Percentiles rank a stretch among this genome's conserved stretches.
These are phyloP conservation scores for Listronotus bonariensis DNA, from an alignment of 1,140 invertebrate genomes.

Conservation along the genomic window DNA sequence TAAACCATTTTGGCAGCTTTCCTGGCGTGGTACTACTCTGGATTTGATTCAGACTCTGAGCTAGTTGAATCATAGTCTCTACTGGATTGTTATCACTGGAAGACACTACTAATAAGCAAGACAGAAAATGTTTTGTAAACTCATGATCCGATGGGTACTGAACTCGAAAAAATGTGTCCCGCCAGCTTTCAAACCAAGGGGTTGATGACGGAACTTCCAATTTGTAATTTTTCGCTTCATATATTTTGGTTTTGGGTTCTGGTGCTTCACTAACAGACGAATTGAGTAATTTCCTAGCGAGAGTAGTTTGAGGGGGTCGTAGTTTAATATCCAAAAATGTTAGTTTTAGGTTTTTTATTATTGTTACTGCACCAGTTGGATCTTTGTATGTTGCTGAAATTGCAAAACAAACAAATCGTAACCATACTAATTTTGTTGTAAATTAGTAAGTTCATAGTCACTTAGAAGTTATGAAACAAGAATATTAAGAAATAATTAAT, in stretches of 20 bases:
- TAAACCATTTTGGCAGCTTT: conserved; percentile 91
- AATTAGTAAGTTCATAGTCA: too few species aligned
- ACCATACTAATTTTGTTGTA: not conserved
- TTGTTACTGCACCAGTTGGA: conserved; percentile 72
- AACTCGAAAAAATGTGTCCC: conserved; percentile 87
- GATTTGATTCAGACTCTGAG: conserved; percentile 78
- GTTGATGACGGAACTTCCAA: conserved; percentile 74
- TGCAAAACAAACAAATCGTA: conserved; percentile 27
- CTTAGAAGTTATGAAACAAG: too few species aligned
- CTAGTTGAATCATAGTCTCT: conserved; percentile 75
- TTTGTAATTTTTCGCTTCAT: conserved; percentile 59
- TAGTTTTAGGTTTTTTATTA: conserved; percentile 79
- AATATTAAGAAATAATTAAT: too few species aligned
- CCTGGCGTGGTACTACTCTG: conserved; percentile 70
- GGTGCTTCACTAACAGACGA: conserved; percentile 79
- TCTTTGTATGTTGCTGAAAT: conserved; percentile 80
- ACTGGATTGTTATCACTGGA: conserved; percentile 80
- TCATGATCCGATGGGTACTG: conserved; percentile 93
- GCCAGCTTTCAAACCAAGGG: conserved; percentile 97
- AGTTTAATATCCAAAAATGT: conserved; percentile 80
- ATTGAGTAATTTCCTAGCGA: conserved; percentile 84
- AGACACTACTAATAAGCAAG: conserved; percentile 85
- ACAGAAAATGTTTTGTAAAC: conserved; percentile 92
- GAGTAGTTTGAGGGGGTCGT: conserved; percentile 78
- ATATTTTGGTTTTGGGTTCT: conserved; percentile 66